Conservation (phyloP, 2,888 invertebrate species). For the Tortricodes alternella region DNA sequence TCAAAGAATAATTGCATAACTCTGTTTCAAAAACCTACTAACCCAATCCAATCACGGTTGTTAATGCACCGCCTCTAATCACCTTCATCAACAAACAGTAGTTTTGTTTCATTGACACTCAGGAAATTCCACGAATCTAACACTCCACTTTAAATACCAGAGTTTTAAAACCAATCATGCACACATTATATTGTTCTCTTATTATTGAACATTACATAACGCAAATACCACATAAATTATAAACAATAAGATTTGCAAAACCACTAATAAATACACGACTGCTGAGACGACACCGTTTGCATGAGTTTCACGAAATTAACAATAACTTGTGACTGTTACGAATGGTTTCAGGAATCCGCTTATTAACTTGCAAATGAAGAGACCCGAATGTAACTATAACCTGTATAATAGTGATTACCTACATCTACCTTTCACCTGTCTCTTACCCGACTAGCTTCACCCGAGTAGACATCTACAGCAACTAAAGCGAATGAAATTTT, state of each 20-base stretch:
- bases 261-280: conserved; percentile 60
- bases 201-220: conserved; percentile 54
- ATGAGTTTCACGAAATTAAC: conserved; percentile 62
- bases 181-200: conserved; percentile 50
- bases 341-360: conserved; percentile 41
- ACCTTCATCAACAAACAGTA: conserved; percentile 68
- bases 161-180: conserved; percentile 43
- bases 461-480: conserved; percentile 41
- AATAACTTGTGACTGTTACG: conserved; percentile 42
- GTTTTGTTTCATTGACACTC: conserved; percentile 67
- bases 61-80: conserved; percentile 76
- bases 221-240: conserved; percentile 46
- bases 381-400: conserved; percentile 41
- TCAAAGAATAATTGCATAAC: conserved; percentile 65
- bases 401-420: conserved; percentile 35
- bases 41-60: conserved; percentile 73
- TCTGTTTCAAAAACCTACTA: conserved; percentile 64
- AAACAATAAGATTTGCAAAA: conserved; percentile 53
- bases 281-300: conserved; percentile 69
- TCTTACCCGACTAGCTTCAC: conserved; percentile 22
- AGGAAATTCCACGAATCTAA: conserved; percentile 80
- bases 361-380: conserved; percentile 40
- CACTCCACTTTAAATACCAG: conserved; percentile 48
- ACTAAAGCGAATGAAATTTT: conserved; percentile 61
- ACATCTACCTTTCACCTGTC: conserved; percentile 22